Percentiles rank a stretch among this genome's conserved stretches.
These are phyloP conservation scores for Aphidius gifuensis DNA, from an alignment of 1,140 invertebrate genomes.

Conservation along the genomic window DNA sequence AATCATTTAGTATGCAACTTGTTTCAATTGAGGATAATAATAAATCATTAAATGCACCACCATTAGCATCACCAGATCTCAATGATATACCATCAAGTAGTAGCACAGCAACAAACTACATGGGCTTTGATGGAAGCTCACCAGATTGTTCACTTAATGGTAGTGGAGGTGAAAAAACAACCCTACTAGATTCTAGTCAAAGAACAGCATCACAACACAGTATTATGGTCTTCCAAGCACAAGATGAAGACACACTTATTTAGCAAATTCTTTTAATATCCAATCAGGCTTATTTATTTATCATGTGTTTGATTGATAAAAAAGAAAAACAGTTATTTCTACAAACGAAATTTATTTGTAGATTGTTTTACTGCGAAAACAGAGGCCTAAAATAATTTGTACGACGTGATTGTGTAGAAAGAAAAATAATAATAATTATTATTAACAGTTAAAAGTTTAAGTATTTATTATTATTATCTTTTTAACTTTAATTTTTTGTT, in stretches of 20 bases:
- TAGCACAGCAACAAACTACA: conserved; percentile 60
- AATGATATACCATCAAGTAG: conserved; percentile 61
- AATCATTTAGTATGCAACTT: conserved; percentile 61
- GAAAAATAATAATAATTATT: conserved; percentile 13
- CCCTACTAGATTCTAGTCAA: conserved; percentile 52
- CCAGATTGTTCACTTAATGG: conserved; percentile 62
- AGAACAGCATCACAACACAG: conserved; percentile 64
- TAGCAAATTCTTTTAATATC: conserved; percentile 45
- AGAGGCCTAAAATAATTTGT: conserved; percentile 28
- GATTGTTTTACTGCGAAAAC: conserved; percentile 19
- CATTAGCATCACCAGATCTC: conserved; percentile 61
- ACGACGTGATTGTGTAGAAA: conserved; percentile 24
- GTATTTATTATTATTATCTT: neutral
- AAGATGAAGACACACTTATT: conserved; percentile 73
- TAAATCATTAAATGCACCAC: conserved; percentile 51
- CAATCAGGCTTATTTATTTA: conserved; percentile 9
- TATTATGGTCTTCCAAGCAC: conserved; percentile 66
- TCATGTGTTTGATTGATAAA: conserved; percentile 2
- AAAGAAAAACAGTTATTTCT: neutral
- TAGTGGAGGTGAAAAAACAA: conserved; percentile 62
- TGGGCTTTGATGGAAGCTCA: conserved; percentile 61
- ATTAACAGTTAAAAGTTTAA: neutral
- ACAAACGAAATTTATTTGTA: conserved; percentile 3
- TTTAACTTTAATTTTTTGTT: neutral
- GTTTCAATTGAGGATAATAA: conserved; percentile 51